phyloP scores from a whole-genome alignment of 2,797 vertebrate species.

The Platyrinchus mystaceus region DNA sequence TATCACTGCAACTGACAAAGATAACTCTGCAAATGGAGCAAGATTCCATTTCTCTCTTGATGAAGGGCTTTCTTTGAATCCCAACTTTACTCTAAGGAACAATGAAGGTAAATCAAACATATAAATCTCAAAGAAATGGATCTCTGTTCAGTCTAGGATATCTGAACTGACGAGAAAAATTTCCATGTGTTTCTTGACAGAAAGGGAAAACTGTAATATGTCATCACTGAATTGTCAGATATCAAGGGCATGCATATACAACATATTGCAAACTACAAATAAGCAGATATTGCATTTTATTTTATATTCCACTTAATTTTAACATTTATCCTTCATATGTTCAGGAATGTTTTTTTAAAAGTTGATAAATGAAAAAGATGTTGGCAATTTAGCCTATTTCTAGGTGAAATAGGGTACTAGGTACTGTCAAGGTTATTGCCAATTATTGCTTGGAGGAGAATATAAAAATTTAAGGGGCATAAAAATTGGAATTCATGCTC shows the following conservation, averaged over 20 bases:
- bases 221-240: background rate
- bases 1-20: constrained; percentile 90
- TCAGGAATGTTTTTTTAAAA: background rate
- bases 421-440: background rate
- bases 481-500: background rate
- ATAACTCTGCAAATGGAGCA: constrained; percentile 93
- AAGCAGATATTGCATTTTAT: background rate
- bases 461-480: background rate
- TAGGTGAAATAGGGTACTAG: background rate
- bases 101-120: constrained; percentile 89
- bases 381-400: background rate
- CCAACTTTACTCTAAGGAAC: constrained; percentile 97
- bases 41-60: constrained; percentile 89
- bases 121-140: background rate
- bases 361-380: background rate
- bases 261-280: background rate
- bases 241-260: background rate
- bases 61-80: constrained; percentile 84
- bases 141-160: background rate
- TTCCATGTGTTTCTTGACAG: background rate
- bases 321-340: background rate
- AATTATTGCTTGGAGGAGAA: background rate
- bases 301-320: background rate
- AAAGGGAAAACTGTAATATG: background rate
- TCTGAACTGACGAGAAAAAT: background rate